Percentiles rank a stretch among this genome's conserved stretches.
These are phyloP conservation scores for Globia sparganii DNA, from an alignment of 2,888 invertebrate genomes.

Conservation along the genomic window DNA sequence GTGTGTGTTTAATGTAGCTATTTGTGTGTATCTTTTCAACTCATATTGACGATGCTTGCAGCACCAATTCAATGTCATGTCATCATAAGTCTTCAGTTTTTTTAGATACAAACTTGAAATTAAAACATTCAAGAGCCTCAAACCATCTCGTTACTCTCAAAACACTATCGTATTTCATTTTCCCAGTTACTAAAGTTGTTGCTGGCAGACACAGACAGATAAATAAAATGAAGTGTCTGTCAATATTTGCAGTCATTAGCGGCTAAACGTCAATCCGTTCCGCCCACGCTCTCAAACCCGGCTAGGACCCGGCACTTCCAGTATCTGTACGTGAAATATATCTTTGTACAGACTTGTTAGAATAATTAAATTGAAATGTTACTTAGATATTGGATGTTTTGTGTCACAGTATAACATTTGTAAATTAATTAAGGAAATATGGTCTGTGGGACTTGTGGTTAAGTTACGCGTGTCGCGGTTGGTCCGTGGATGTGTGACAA, in stretches of 20 bases:
- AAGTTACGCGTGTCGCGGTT: too few relatives aligned
- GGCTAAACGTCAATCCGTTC: constrained; percentile 42
- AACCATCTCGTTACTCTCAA: constrained; percentile 1
- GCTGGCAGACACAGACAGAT: constrained; percentile 30
- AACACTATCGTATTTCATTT: constrained; percentile 11
- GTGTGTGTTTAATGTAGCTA: too few relatives aligned
- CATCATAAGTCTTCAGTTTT: too few relatives aligned
- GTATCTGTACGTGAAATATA: constrained; percentile 15
- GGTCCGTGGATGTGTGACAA: too few relatives aligned
- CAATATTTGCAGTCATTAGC: constrained; percentile 61
- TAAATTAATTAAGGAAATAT: constrained; percentile 22
- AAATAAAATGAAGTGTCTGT: constrained; percentile 57
- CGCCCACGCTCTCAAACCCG: constrained; percentile 49
- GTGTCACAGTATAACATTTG: constrained; percentile 10
- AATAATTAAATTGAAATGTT: constrained; percentile 37
- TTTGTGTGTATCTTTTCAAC: too few relatives aligned
- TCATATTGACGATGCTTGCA: too few relatives aligned
- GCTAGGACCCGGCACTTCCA: background rate
- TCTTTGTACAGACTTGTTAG: constrained; percentile 6
- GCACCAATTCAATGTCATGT: too few relatives aligned
- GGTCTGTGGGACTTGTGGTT: too few relatives aligned
- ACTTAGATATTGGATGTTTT: constrained; percentile 30
- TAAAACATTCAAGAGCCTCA: background rate
- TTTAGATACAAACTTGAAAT: background rate
- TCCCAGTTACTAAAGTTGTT: constrained; percentile 8